Percentiles rank a stretch among this genome's conserved stretches.
Conservation (phyloP, 2,888 invertebrate genomes). For the Zelleria hepariella region DNA sequence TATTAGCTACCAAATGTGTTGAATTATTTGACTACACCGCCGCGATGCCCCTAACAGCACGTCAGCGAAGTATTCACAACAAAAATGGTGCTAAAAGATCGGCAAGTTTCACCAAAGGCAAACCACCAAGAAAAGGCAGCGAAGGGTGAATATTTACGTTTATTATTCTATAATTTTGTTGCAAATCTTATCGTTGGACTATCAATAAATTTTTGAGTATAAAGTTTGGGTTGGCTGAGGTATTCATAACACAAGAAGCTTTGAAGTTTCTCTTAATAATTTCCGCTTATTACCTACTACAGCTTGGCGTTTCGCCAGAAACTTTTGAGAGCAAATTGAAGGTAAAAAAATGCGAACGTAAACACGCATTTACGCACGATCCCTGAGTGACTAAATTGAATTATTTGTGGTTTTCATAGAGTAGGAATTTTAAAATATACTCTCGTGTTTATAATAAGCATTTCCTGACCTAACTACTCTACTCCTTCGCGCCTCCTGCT, state of each 20-base stretch:
- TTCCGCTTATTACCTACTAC: constrained; percentile 14
- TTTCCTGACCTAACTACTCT: no score
- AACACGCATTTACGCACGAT: not conserved
- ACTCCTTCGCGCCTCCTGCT: no score
- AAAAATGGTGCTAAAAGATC: constrained; percentile 58
- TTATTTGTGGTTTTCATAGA: no score
- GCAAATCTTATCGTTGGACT: not conserved
- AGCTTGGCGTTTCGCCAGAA: constrained; percentile 39
- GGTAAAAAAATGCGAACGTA: constrained; percentile 23
- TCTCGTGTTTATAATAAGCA: no score
- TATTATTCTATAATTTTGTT: no score
- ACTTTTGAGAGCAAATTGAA: constrained; percentile 24
- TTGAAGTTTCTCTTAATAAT: not conserved
- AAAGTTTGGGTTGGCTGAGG: no score
- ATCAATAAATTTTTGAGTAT: not conserved
- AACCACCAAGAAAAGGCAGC: constrained; percentile 36
- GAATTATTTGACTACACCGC: not conserved
- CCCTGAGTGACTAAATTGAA: not conserved
- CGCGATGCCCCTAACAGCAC: constrained; percentile 55
- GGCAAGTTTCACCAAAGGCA: constrained; percentile 51
- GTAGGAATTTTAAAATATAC: no score
- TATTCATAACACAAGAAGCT: not conserved
- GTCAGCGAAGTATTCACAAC: constrained; percentile 59
- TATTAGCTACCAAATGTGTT: not conserved
- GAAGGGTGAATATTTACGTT: no score